Evolutionary conservation across 2,113 vertebrate species (phyloP), one percentile per base, ranked within the genome.

Genomic region (Apistogramma diplotaenia): DNA sequence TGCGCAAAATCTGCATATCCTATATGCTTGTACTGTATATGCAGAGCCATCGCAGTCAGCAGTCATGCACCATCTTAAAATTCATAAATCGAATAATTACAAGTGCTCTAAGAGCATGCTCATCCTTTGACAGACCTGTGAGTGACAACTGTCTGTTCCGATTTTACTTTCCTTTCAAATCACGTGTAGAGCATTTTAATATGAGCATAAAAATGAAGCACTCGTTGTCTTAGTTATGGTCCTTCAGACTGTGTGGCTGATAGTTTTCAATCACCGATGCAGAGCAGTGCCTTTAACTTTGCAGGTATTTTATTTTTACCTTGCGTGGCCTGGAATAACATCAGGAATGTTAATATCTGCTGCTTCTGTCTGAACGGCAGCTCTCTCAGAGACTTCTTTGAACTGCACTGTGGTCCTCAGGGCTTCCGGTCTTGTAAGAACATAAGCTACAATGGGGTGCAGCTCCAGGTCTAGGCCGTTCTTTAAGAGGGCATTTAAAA

Each of bases 321-420:
- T 70, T 57, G 33, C 21, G 33, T 55, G 53, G 27, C 25, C 62
- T 70, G 56, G 29, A 85, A 83, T 76, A 81, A 88, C 65, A 81
- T 74, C 49, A 85, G 51, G 59, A 79, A 86, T 85, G 57, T 57
- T 82, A 89, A 91, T 83, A 74, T 86, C 58, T 81, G 35, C 73
- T 55, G 51, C 80, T 65, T 77, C 71, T 76, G 54, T 61, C 37
- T 56, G 53, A 88, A 81, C 16, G 40, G 58, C 15, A 8, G 65
- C 65, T 71, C 59, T 85, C 72, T 76, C 43, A 40, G 53, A 33
- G 78, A 85, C 59, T 49, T 80, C 58, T 89, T 84, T 73, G 71
- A 89, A 82, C 78, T 77, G 58, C 33, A 37, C 21, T 12, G 3
- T 43, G 54, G 55, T 80, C 78, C 73, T 70, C 9, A 0, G 53